Percentiles rank a stretch among this genome's conserved stretches.
Conservation (phyloP, 2,113 vertebrate species). For the Nycticryphes semicollaris region DNA sequence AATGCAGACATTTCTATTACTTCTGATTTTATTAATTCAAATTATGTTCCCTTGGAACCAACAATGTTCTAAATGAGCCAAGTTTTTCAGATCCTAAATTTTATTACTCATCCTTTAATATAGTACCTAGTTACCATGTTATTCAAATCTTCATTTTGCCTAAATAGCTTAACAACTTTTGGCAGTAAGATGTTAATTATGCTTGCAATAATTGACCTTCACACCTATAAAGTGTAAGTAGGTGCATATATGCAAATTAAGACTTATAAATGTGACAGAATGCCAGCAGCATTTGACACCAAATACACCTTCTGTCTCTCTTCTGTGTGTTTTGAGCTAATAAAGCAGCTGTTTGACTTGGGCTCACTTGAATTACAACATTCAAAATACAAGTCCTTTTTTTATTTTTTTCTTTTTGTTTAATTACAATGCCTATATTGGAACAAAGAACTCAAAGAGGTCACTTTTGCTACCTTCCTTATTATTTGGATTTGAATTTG, state of each 20-base stretch:
- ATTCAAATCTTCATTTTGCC: constrained; percentile 4
- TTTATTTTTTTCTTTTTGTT: background rate
- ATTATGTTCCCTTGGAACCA: background rate
- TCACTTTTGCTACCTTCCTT: background rate
- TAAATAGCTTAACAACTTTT: constrained; percentile 17
- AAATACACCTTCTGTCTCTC: background rate
- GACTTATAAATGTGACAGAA: background rate
- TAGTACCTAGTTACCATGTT: background rate
- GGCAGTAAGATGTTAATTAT: constrained; percentile 41
- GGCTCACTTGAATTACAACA: background rate
- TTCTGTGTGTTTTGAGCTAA: background rate
- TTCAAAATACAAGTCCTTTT: background rate
- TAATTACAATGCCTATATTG: background rate
- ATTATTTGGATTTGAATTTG: background rate
- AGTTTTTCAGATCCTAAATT: background rate
- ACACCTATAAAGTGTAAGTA: background rate
- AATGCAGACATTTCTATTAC: background rate
- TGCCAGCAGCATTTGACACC: background rate
- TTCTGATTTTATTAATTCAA: background rate
- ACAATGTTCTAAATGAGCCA: background rate
- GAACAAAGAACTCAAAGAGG: background rate
- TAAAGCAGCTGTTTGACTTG: background rate
- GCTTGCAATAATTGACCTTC: constrained; percentile 35
- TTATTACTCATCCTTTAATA: background rate
- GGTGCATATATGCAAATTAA: constrained; percentile 24